Evolutionary conservation across 2,888 invertebrate species (phyloP), one percentile per base, ranked within the genome.

Genomic region (Oscheius sp.): DNA sequence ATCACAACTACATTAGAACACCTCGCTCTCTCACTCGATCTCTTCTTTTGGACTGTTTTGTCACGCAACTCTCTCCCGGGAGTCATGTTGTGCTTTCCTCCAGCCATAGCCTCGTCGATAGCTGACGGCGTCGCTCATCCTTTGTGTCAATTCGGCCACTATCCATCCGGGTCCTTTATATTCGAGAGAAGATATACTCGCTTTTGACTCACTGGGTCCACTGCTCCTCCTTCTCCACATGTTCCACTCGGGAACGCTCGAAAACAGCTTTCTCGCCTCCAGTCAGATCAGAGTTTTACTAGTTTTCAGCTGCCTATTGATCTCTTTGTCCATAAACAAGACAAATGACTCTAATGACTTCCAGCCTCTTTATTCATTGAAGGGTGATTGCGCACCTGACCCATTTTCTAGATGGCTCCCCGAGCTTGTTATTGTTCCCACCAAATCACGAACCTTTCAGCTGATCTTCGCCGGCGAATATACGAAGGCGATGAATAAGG

Each of bases 401-500:
- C 59, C 59, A 33, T 35, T 4, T 21, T 37, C 63, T 13, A 21
- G 33, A 32, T 35, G 37, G 11, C 37, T 35, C 35, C 10, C 29
- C 48, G 13, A 7, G 32, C 13, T 32, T n/a, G 29, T n/a, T n/a
- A 1, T 29, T 29, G 1, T n/a, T 11, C 53, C 13, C 53, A 21
- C 53, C 4, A 53, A 29, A 11, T 29, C 13, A 53, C n/a, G 29
- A 29, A 37, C 33, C 37, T 74, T 74, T 66, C 93, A 96, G 96
- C 93, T 97, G 91, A 96, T 97, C 94, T 97, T 96, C 93, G 95
- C 96, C 92, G 96, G 96, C 90, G 96, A 98, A 91, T 97, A 96
- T 93, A 96, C 96, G 90, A 96, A 96, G 93, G 96, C 97, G 91
- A 97, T 98, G 97, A 96, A 96, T 92, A 96, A 97, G 93, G 97